Evolutionary conservation across 2,797 vertebrate species (phyloP).

Genomic region (Catharus ustulatus): DNA sequence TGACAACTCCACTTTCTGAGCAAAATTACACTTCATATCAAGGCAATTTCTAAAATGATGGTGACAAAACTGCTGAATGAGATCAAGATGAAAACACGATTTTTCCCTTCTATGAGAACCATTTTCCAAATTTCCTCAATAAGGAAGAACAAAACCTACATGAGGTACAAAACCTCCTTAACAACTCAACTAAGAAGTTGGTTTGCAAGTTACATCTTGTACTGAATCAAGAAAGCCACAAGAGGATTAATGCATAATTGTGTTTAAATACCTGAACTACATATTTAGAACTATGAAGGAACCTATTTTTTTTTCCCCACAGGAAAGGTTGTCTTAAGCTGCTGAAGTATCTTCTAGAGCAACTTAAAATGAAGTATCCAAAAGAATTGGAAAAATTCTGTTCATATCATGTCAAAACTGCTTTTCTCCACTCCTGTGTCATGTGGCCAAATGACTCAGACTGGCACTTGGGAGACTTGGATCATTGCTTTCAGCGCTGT

Average conservation of each 20-base stretch:
- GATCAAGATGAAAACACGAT: neutral
- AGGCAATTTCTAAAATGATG: neutral
- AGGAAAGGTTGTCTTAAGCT: slow-evolving; percentile 80
- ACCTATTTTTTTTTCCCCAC: neutral
- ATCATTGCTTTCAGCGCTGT: slow-evolving; percentile 60
- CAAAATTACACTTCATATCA: neutral
- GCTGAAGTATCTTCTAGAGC: slow-evolving; percentile 76
- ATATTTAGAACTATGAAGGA: neutral
- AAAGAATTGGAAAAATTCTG: slow-evolving; percentile 65
- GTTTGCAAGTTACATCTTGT: neutral
- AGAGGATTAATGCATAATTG: neutral
- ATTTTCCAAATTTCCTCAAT: neutral
- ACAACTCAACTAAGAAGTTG: neutral
- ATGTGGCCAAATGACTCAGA: slow-evolving; percentile 48
- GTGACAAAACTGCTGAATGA: neutral
- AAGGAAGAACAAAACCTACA: neutral
- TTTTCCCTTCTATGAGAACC: neutral
- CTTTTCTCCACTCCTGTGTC: slow-evolving; percentile 68
- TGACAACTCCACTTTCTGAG: neutral
- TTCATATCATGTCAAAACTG: slow-evolving; percentile 78
- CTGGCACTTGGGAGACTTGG: slow-evolving; percentile 55
- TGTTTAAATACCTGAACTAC: neutral
- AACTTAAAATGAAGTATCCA: slow-evolving; percentile 66
- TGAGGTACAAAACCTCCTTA: neutral
- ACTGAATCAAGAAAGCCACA: neutral